A percentile compares a stretch with the other conserved stretches of the same genome.
These are phyloP conservation scores for Myanophis thanlyinensis DNA, from an alignment of 2,113 vertebrate genomes.

Conservation along the genomic window DNA sequence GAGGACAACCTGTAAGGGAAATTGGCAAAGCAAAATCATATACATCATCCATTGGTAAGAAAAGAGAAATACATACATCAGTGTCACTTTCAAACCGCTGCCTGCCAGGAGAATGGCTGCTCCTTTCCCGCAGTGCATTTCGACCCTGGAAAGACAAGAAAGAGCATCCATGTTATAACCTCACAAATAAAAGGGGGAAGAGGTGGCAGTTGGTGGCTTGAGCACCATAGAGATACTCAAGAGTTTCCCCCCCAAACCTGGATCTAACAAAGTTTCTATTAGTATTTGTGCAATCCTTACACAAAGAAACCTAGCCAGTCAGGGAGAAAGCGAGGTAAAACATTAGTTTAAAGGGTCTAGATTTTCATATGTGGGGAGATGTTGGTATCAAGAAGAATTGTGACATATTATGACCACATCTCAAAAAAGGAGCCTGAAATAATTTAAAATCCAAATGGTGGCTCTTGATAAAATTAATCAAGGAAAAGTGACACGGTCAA, in stretches of 20 bases:
- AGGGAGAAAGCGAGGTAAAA: background rate
- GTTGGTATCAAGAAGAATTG: background rate
- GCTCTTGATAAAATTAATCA: background rate
- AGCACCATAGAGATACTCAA: background rate
- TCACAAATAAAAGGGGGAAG: background rate
- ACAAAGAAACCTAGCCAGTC: background rate
- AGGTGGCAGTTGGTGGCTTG: background rate
- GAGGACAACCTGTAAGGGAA: background rate
- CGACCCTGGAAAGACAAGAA: conserved; percentile 19
- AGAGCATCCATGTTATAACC: background rate
- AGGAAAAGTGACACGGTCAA: background rate
- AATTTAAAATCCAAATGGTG: background rate
- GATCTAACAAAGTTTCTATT: background rate
- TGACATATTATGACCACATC: background rate
- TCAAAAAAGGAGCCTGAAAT: background rate
- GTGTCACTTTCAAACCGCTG: conserved; percentile 72
- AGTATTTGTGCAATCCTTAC: background rate
- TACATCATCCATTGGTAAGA: background rate
- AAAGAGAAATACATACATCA: conserved; percentile 67
- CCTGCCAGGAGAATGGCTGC: background rate
- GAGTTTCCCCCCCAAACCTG: background rate
- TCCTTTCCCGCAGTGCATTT: conserved; percentile 38
- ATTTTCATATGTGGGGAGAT: background rate
- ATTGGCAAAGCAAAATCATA: background rate
- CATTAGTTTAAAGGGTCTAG: background rate